These are phyloP conservation scores for Adineta ricciae DNA, from an alignment of 2,888 invertebrate genomes.

Conservation along the genomic window DNA sequence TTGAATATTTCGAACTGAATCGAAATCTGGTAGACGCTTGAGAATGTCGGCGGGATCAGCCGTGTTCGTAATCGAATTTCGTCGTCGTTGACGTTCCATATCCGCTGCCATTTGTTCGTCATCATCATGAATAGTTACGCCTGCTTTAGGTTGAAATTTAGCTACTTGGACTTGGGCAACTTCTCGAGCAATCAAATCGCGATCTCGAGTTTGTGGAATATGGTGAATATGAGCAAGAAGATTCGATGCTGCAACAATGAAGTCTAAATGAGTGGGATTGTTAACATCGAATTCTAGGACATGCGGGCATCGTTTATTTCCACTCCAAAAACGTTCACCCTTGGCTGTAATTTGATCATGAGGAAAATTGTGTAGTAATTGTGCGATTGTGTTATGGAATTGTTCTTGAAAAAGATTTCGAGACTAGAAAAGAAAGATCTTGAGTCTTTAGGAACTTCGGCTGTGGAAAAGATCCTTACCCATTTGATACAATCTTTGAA, in stretches of 20 bases:
- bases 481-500: conserved; percentile 29
- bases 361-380: conserved; percentile 91
- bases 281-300: conserved; percentile 58
- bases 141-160: conserved; percentile 77
- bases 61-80: not conserved
- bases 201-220: conserved; percentile 54
- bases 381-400: conserved; percentile 85
- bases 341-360: conserved; percentile 64
- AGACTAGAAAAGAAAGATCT: no score
- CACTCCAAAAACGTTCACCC: conserved; percentile 86
- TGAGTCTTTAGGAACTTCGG: no score
- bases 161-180: conserved; percentile 65
- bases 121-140: conserved; percentile 89
- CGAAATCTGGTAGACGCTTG: not conserved
- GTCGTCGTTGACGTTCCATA: not conserved
- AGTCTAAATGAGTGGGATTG: conserved; percentile 66
- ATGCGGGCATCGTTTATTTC: conserved; percentile 84
- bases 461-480: conserved; percentile 11
- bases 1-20: not conserved
- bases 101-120: conserved; percentile 69
- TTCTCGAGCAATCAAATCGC: conserved; percentile 61
- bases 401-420: conserved; percentile 61
- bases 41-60: not conserved
- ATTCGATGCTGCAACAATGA: conserved; percentile 79
- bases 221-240: conserved; percentile 61